Evolutionary conservation across 2,888 invertebrate genomes (phyloP), one percentile per base, ranked within the genome.

Genomic region (Vesta saturnalis): DNA sequence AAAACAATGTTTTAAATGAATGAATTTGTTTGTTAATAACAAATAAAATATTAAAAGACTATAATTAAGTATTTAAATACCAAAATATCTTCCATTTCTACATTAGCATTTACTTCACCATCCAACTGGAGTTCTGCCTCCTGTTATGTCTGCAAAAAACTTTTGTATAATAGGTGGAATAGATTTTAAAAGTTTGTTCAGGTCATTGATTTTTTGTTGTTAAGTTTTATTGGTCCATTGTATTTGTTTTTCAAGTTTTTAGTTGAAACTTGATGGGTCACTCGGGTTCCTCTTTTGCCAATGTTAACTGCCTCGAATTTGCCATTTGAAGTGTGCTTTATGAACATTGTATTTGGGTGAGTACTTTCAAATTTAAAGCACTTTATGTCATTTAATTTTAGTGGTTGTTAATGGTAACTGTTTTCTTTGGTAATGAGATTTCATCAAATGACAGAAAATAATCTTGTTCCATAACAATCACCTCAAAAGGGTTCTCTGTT

Each of bases 301-400:
- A 43, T 8, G 23, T 23, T 43, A 43, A 43, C 43, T 43, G 43
- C 14, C 14, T 43, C 43, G 3, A 43, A 43, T 43, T 43, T 12
- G 43, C 12, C 43, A 43, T 43, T 43, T 43, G 10, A 43, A 43
- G 14, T 43, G 43, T 43, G 43, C 43, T 43, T 43, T 43, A 43
- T 43, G 43, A 43, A 43, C n/a, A 43, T 43, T 43, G 43, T 43
- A 43, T 43, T 43, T 43, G n/a, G 43, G 43, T 43, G 14, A 43
- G 8, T 43, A 43, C 5, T 43, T 43, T 43, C 43, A 43, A 43
- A 43, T 43, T 43, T 43, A 43, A 43, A 43, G 43, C 43, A 14
- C 43, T n/a, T 43, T 43, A 30, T 43, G n/a, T 43, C 43, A 43
- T 43, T 43, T 10, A 43, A 43, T 30, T 30, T 30, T 30, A 30